Conservation (phyloP, 2,113 vertebrate genomes). For the Chaetorhynchus papuensis region DNA sequence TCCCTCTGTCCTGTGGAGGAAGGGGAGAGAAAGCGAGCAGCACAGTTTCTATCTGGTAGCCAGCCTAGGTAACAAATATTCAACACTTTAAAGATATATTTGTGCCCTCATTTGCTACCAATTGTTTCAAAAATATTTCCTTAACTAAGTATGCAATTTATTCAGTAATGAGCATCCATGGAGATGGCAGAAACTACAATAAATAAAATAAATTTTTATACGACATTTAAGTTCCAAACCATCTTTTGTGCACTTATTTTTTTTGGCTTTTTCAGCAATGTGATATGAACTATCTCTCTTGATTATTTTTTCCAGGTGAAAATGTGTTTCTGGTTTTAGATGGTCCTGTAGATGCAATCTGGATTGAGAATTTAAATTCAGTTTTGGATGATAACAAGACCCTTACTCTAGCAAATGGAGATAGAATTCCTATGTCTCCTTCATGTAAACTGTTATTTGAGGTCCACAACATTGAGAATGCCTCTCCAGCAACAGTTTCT, state of each 20-base stretch:
- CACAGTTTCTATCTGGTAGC: rapidly evolving
- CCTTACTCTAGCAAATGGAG: slow-evolving; percentile 77
- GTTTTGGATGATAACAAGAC: slow-evolving; percentile 82
- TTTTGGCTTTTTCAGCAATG: background rate
- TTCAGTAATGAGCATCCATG: background rate
- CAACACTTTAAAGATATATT: background rate
- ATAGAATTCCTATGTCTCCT: slow-evolving; percentile 79
- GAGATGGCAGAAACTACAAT: background rate
- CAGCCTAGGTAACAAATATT: background rate
- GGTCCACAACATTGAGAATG: slow-evolving; percentile 79
- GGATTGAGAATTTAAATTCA: slow-evolving; percentile 82
- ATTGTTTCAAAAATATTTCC: background rate
- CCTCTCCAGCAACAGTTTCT: slow-evolving; percentile 78
- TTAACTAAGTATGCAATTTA: background rate
- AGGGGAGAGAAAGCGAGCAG: background rate
- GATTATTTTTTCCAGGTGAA: slow-evolving; percentile 65
- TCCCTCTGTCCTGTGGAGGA: background rate
- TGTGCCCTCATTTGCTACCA: background rate
- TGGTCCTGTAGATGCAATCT: slow-evolving; percentile 79
- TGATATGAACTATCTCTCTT: background rate
- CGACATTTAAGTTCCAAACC: background rate
- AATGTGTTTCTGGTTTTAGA: slow-evolving; percentile 78
- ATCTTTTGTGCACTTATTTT: background rate
- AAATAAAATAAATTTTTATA: background rate
- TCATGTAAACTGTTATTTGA: slow-evolving; percentile 77